Conservation (phyloP, 2,113 vertebrate genomes). For the Epinephelus cyanopodus region DNA sequence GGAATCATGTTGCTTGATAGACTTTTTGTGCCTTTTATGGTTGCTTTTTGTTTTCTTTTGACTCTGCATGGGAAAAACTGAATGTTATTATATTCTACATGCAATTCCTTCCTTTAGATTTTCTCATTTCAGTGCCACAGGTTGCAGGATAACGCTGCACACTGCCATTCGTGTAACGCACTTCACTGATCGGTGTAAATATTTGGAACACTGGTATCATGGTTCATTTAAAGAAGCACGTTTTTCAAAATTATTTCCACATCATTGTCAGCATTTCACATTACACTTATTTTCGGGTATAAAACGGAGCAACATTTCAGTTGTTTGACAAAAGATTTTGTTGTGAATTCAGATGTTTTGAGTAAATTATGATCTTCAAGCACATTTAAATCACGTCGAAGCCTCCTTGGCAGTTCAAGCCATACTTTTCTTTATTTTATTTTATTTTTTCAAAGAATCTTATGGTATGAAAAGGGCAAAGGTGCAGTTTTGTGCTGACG, state of each 20-base stretch:
- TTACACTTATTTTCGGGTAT: background rate
- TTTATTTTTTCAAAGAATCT: background rate
- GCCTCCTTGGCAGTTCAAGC: slow-evolving; percentile 19
- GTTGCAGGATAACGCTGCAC: slow-evolving; percentile 22
- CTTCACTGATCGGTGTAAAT: slow-evolving; percentile 1
- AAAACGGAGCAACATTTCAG: slow-evolving; percentile 9
- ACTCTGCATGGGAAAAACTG: slow-evolving; percentile 39
- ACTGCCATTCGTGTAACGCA: slow-evolving; percentile 10
- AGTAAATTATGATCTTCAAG: background rate
- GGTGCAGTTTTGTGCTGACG: slow-evolving; percentile 54
- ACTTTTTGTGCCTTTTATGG: slow-evolving; percentile 29
- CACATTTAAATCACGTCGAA: background rate
- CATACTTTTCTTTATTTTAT: slow-evolving; percentile 13
- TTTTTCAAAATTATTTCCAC: background rate
- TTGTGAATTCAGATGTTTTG: slow-evolving; percentile 20
- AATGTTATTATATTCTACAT: slow-evolving; percentile 20
- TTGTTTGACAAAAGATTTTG: background rate
- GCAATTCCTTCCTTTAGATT: background rate
- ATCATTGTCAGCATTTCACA: slow-evolving; percentile 9
- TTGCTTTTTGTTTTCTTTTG: slow-evolving; percentile 25
- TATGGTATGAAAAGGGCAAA: slow-evolving; percentile 32
- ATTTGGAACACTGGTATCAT: background rate
- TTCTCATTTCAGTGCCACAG: slow-evolving; percentile 27
- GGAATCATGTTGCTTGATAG: slow-evolving; percentile 37
- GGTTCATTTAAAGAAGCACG: background rate